Evolutionary conservation across 2,888 invertebrate genomes (phyloP).

Genomic region (Dasypogon diadema): DNA sequence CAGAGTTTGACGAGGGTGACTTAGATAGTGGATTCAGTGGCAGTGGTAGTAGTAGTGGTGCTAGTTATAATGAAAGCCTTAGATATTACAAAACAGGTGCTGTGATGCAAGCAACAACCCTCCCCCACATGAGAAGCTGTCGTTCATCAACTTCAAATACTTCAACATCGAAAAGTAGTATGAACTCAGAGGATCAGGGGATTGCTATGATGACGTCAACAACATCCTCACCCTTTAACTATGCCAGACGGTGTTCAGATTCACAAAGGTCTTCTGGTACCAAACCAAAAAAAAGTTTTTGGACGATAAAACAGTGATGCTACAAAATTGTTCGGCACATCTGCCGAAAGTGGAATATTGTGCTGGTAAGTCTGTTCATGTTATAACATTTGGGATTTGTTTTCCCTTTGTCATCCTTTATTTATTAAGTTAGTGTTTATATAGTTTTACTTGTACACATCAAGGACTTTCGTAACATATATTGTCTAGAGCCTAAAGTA

Average conservation of each 20-base stretch:
- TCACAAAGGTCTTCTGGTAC: constrained; percentile 63
- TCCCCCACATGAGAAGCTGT: constrained; percentile 67
- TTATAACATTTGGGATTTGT: too few species aligned
- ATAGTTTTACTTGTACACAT: too few species aligned
- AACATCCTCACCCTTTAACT: constrained; percentile 63
- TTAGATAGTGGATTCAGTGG: constrained; percentile 82
- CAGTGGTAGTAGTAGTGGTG: constrained; percentile 81
- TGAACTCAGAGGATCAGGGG: constrained; percentile 67
- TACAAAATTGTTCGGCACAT: constrained; percentile 65
- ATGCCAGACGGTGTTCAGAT: constrained; percentile 65
- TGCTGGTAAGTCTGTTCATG: constrained; percentile 69
- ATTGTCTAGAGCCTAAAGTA: too few species aligned
- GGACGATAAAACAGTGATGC: constrained; percentile 69
- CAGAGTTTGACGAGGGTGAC: constrained; percentile 71
- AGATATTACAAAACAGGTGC: constrained; percentile 70
- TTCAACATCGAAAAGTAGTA: constrained; percentile 68
- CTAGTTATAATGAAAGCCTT: constrained; percentile 83
- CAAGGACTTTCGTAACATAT: too few species aligned
- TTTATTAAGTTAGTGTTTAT: too few species aligned
- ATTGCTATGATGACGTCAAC: constrained; percentile 61
- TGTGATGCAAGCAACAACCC: constrained; percentile 61
- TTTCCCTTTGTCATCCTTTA: too few species aligned
- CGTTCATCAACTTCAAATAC: constrained; percentile 67
- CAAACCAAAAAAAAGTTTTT: constrained; percentile 68
- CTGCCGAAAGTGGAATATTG: constrained; percentile 65